A percentile compares a stretch with the other conserved stretches of the same genome.
Conservation (phyloP, 2,113 vertebrate species). For the Cercopithecus mona region DNA sequence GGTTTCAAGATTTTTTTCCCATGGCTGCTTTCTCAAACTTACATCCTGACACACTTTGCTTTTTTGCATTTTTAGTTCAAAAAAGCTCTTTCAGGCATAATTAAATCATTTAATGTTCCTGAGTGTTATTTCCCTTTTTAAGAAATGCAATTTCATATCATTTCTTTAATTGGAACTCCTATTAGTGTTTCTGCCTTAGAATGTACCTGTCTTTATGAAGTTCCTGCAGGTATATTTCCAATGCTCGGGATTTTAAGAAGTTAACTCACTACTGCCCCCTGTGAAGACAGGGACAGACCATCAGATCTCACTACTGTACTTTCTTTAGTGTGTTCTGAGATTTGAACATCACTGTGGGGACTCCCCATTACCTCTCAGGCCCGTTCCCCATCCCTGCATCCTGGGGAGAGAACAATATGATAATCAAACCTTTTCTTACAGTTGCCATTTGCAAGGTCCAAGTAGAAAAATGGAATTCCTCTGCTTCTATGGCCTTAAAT, state of each 20-base stretch:
- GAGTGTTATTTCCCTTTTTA: slow-evolving; percentile 69
- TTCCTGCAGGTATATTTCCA: slow-evolving; percentile 16
- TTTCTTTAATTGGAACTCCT: slow-evolving; percentile 70
- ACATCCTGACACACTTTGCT: slow-evolving; percentile 38
- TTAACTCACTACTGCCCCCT: slow-evolving; percentile 8
- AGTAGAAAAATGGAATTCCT: background rate
- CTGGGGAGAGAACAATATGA: background rate
- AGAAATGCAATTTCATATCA: slow-evolving; percentile 72
- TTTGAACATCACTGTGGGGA: background rate
- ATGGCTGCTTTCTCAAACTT: slow-evolving; percentile 46
- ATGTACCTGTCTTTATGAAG: slow-evolving; percentile 33
- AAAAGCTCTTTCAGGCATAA: slow-evolving; percentile 73
- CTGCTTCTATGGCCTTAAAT: background rate
- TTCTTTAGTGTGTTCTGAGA: background rate
- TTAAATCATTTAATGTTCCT: slow-evolving; percentile 77
- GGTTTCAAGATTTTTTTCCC: slow-evolving; percentile 39
- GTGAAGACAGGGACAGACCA: background rate
- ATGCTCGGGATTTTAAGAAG: background rate
- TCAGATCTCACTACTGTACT: background rate
- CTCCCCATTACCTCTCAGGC: background rate
- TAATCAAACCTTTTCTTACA: background rate
- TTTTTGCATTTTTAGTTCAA: slow-evolving; percentile 65
- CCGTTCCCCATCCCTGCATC: background rate
- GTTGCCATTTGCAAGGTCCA: background rate
- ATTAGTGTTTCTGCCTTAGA: slow-evolving; percentile 46